Evolutionary conservation across 1,140 invertebrate species (phyloP).

Genomic region (Lethocerus indicus): DNA sequence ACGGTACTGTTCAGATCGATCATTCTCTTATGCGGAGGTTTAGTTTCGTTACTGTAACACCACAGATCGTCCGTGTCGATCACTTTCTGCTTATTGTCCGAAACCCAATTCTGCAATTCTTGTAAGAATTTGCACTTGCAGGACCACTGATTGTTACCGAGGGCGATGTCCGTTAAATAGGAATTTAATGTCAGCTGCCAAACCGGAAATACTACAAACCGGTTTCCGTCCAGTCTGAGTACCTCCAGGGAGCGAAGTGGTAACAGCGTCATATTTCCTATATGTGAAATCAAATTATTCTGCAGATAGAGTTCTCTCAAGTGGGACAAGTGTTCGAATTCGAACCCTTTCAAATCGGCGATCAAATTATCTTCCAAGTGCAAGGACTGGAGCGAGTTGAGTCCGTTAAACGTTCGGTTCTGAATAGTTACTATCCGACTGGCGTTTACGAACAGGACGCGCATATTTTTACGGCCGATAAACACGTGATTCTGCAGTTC

Average conservation of each 20-base stretch:
- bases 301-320: constrained; percentile 73
- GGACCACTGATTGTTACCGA: constrained; percentile 72
- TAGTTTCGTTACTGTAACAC: constrained; percentile 60
- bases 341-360: constrained; percentile 62
- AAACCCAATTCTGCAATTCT: constrained; percentile 65
- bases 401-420: constrained; percentile 81
- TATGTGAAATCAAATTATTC: constrained; percentile 61
- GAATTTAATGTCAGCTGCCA: constrained; percentile 64
- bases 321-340: constrained; percentile 69
- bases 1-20: constrained; percentile 65
- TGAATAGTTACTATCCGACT: constrained; percentile 72
- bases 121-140: constrained; percentile 81
- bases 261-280: constrained; percentile 64
- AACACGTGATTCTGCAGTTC: constrained; percentile 76
- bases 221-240: constrained; percentile 69
- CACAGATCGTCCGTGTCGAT: constrained; percentile 57
- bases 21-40: constrained; percentile 47
- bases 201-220: constrained; percentile 58
- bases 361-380: constrained; percentile 76
- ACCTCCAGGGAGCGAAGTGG: constrained; percentile 61
- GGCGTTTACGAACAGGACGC: constrained; percentile 67
- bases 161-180: constrained; percentile 46
- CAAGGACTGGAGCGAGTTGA: constrained; percentile 60
- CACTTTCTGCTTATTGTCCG: constrained; percentile 62
- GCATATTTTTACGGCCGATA: constrained; percentile 80